Evolutionary conservation across 2,888 invertebrate species (phyloP), one percentile per base, ranked within the genome.

Genomic region (Embidobia sp.): DNA sequence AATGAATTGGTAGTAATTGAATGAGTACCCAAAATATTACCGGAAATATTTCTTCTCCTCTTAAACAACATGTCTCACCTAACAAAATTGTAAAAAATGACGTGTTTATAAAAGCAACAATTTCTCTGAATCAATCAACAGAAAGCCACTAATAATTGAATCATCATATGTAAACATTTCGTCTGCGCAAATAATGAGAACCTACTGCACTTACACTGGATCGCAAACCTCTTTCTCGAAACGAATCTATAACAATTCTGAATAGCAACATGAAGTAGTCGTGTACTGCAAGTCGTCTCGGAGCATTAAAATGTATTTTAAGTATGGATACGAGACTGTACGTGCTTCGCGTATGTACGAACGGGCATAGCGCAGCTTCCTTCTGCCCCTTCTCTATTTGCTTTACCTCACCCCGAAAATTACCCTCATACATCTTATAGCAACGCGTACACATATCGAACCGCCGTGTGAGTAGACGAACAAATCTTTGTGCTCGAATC

Each of bases 251-350:
- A 37, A 37, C 15, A 37, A 33, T 33, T 3, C 22, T 22, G 3
- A 48, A 48, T n/a, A 16, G 15, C n/a, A 15, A 35, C 11, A 13
- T 8, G 6, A 19, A 37, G 7, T 5, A n/a, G 7, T 22, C 44
- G 16, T 19, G 22, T 13, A 31, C 1, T 37, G 13, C 15, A 18
- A 59, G 31, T 33, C 19, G 16, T 61, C 13, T 46, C 19, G 29
- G 29, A 31, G 31, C 61, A 61, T 35, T 61, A 46, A 46, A 46
- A 46, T 35, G 35, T 26, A 35, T 42, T 81, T 85, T 85, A 81
- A 82, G 86, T 88, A 88, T 88, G 88, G 87, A 85, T 86, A 88
- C 87, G 85, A 86, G 86, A 85, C 85, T 84, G 87, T 88, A 88
- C 88, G 88, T 88, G 88, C 88, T 83, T 84, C 81, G 88, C 86